Evolutionary conservation across 2,888 invertebrate species (phyloP).

Genomic region (Notodonta dromedarius): DNA sequence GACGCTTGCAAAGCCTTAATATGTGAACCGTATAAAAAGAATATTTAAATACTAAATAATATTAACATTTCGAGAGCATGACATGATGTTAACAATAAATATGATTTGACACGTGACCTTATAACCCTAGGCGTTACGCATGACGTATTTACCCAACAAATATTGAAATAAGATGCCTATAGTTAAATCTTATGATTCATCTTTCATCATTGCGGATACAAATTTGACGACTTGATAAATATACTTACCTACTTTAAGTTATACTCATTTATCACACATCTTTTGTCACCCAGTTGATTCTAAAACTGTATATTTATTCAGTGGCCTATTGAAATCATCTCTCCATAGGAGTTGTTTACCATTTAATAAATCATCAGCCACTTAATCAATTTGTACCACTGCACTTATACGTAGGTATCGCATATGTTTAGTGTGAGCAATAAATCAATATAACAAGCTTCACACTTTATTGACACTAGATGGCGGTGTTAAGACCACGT

Average conservation of each 20-base stretch:
- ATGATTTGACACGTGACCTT: neutral
- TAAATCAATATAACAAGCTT: neutral
- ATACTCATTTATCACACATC: neutral
- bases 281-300: neutral
- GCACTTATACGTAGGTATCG: neutral
- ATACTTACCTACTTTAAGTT: neutral
- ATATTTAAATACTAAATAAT: neutral
- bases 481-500: slow-evolving; percentile 1
- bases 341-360: neutral
- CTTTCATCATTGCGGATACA: neutral
- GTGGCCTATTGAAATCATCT: neutral
- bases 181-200: slow-evolving; percentile 1
- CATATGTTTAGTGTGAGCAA: neutral
- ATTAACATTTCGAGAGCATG: neutral
- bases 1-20: neutral
- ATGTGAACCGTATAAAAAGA: neutral
- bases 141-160: neutral
- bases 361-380: neutral
- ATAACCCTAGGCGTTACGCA: neutral
- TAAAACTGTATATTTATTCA: neutral
- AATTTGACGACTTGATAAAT: neutral
- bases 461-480: slow-evolving; percentile 1
- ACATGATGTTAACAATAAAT: neutral
- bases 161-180: neutral
- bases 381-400: slow-evolving; percentile 1